These are phyloP conservation scores for Caenorhabditis briggsae DNA, from an alignment of 1,140 invertebrate species.

Conservation along the genomic window DNA sequence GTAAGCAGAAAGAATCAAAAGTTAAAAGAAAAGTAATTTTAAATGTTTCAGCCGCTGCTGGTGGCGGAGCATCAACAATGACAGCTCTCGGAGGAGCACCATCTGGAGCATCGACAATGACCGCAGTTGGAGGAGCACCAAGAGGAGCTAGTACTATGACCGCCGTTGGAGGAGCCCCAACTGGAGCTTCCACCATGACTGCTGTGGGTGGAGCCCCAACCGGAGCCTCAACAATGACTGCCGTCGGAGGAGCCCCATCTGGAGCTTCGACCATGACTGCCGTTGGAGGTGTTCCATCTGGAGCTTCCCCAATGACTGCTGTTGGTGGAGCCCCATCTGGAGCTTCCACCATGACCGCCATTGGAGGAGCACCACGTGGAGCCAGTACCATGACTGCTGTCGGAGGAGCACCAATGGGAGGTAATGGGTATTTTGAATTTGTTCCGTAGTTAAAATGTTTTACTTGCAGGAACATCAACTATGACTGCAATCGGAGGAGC, in stretches of 20 bases:
- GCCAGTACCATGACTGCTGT: neutral
- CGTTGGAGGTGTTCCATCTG: conserved; percentile 2
- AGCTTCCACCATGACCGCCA: conserved; percentile 51
- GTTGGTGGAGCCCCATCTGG: conserved; percentile 48
- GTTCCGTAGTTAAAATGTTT: too few relatives aligned
- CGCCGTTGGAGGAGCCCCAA: conserved; percentile 51
- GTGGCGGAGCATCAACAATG: conserved; percentile 7
- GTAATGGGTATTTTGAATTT: too few relatives aligned
- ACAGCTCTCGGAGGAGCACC: neutral
- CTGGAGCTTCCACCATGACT: neutral
- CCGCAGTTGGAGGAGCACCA: conserved; percentile 46
- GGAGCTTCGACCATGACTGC: conserved; percentile 1
- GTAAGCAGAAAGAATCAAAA: too few relatives aligned
- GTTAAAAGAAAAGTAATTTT: neutral
- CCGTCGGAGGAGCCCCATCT: neutral
- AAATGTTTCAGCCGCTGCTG: neutral
- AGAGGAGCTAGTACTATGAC: conserved; percentile 54
- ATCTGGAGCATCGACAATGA: conserved; percentile 58
- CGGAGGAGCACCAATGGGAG: neutral
- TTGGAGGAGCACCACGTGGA: conserved; percentile 46
- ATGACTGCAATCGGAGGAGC: conserved; percentile 8
- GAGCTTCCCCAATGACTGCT: conserved; percentile 56
- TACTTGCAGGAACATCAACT: neutral
- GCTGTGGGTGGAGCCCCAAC: conserved; percentile 22
- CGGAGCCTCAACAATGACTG: neutral